Evolutionary conservation across 2,888 invertebrate genomes (phyloP), one percentile per base, ranked within the genome.

Genomic region (Nomada goodeniana): DNA sequence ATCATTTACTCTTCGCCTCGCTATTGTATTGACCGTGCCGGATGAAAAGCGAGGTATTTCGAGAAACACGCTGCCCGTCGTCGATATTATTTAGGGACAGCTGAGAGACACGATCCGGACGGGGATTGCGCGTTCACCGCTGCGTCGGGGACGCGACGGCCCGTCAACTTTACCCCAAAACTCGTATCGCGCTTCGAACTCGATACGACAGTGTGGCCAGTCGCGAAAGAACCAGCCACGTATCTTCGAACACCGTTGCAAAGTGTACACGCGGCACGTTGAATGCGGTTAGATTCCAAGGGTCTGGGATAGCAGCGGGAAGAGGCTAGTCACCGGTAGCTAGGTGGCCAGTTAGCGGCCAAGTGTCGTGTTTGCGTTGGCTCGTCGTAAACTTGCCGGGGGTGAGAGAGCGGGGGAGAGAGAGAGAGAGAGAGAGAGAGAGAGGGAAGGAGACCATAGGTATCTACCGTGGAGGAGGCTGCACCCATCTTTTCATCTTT

Each of bases 311-410:
- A 52, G 57, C 42, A 74, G 84, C 57, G 69, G 79, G 77, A 85
- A 82, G 76, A 86, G 80, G 68, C 82, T 86, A 80, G 86, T 87
- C 88, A 88, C 88, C 91, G 88, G 92, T 91, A 92, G 92, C 92
- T 91, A 90, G 92, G 90, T 90, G 90, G 90, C 90, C 90, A 92
- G 92, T 92, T 92, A 92, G 91, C 90, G 90, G 89, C 86, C 85
- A 88, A 90, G 90, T 89, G 92, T 91, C 91, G 90, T 91, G 91
- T 91, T 92, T 91, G 88, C 91, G 89, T 90, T 91, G 89, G 89
- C 91, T 92, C 91, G 89, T 91, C 91, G 92, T 91, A 92, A 92
- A 92, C 91, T 90, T 90, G 90, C 88, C 90, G 86, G 82, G 86
- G 36, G 36, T 36, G 36, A 7, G 36, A 29, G 26, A 26, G 29